phyloP scores from a whole-genome alignment of 2,888 invertebrate genomes.

The Caenorhabditis becei region DNA sequence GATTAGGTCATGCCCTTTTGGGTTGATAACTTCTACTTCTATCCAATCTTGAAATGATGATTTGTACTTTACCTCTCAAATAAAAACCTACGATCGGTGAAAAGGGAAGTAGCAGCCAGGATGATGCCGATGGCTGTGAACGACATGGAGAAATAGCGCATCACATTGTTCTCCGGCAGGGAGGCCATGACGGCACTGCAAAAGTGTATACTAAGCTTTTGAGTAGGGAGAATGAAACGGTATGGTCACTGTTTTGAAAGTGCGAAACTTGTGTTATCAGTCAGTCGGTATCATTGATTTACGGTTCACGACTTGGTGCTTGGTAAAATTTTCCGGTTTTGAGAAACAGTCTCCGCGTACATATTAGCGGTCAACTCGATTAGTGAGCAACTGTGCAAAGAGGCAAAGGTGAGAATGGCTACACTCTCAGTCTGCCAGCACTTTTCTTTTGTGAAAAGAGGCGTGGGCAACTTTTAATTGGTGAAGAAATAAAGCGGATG shows the following conservation, averaged over 20 bases:
- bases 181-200: slow-evolving; percentile 29
- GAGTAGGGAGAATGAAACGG: slow-evolving; percentile 5
- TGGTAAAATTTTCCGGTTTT: slow-evolving; percentile 46
- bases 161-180: slow-evolving; percentile 43
- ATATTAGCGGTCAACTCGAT: background rate
- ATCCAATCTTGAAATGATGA: slow-evolving; percentile 49
- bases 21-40: slow-evolving; percentile 38
- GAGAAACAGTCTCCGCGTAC: background rate
- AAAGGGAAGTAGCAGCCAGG: slow-evolving; percentile 31
- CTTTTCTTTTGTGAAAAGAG: background rate
- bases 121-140: slow-evolving; percentile 39
- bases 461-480: slow-evolving; percentile 24
- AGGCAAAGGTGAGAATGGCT: background rate
- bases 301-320: slow-evolving; percentile 30
- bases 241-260: slow-evolving; percentile 39
- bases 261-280: slow-evolving; percentile 46
- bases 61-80: background rate
- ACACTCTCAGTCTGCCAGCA: slow-evolving; percentile 2
- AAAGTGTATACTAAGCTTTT: slow-evolving; percentile 9
- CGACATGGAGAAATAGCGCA: slow-evolving; percentile 45
- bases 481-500: slow-evolving; percentile 8
- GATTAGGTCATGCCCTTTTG: slow-evolving; percentile 31
- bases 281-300: slow-evolving; percentile 49
- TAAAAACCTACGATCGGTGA: slow-evolving; percentile 39
- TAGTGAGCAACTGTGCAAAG: background rate